Evolutionary conservation across 1,140 invertebrate genomes (phyloP).

Genomic region (Lepidurus couesii): DNA sequence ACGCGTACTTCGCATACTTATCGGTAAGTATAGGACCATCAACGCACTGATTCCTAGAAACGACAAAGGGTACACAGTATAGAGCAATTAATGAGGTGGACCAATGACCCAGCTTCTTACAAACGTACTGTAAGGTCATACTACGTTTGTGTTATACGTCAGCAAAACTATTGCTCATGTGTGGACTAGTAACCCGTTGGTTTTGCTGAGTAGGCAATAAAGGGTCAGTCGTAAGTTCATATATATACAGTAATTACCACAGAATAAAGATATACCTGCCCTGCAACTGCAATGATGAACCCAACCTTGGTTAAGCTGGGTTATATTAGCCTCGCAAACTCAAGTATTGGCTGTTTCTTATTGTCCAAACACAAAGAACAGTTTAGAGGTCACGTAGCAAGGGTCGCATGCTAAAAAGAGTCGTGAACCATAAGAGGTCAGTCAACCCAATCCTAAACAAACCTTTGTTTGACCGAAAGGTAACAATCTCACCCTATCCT

Average conservation of each 20-base stretch:
- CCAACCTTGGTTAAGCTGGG: neutral
- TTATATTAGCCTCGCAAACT: neutral
- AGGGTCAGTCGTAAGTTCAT: too few species aligned
- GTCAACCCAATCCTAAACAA: neutral
- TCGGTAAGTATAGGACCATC: neutral
- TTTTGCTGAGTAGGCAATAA: too few species aligned
- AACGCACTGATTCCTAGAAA: constrained; percentile 2
- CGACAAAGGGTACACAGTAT: neutral
- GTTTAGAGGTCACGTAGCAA: neutral
- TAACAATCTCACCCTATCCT: neutral
- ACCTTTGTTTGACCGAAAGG: constrained; percentile 3
- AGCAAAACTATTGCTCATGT: neutral
- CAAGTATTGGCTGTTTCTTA: neutral
- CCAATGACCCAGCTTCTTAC: neutral
- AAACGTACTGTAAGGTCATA: neutral
- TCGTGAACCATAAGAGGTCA: constrained; percentile 10
- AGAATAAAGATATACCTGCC: too few species aligned
- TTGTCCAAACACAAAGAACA: neutral
- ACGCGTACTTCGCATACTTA: constrained; percentile 25
- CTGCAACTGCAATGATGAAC: too few species aligned
- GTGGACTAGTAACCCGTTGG: too few species aligned
- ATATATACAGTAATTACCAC: too few species aligned
- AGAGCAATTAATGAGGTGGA: neutral
- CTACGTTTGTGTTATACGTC: neutral
- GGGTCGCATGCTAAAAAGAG: constrained; percentile 11